Conservation (phyloP, 2,797 vertebrate species). For the Miichthys miiuy region DNA sequence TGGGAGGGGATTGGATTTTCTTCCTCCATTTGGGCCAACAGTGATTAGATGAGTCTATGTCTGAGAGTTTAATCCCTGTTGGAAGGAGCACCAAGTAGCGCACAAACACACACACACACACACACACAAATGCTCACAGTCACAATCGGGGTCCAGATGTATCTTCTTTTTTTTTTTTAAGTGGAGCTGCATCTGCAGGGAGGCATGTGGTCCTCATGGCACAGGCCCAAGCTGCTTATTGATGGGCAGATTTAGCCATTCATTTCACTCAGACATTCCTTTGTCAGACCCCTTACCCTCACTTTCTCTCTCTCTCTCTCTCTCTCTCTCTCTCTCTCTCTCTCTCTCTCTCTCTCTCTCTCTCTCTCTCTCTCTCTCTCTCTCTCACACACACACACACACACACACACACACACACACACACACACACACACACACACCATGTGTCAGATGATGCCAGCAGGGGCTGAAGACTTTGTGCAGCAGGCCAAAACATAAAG, state of each 20-base stretch:
- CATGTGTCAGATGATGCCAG: slow-evolving; percentile 60
- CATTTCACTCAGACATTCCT: slow-evolving; percentile 73
- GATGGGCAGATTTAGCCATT: slow-evolving; percentile 81
- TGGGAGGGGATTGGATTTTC: slow-evolving; percentile 72
- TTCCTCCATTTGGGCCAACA: slow-evolving; percentile 76
- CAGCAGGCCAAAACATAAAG: slow-evolving; percentile 49
- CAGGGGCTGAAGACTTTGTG: slow-evolving; percentile 53
- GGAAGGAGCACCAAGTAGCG: slow-evolving; percentile 75
- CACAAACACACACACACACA: slow-evolving; percentile 12
- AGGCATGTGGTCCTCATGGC: slow-evolving; percentile 70
- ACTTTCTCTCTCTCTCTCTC: slow-evolving; percentile 26
- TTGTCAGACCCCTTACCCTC: slow-evolving; percentile 65
- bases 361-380: slow-evolving; percentile 32
- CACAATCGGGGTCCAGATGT: slow-evolving; percentile 77
- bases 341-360: slow-evolving; percentile 37
- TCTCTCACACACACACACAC: slow-evolving; percentile 37
- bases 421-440: slow-evolving; percentile 42
- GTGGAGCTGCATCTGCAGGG: slow-evolving; percentile 71
- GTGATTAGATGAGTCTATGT: slow-evolving; percentile 82
- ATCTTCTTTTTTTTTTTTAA: slow-evolving; percentile 58
- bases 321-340: slow-evolving; percentile 30
- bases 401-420: slow-evolving; percentile 36
- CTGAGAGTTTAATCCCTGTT: slow-evolving; percentile 81
- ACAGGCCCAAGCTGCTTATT: slow-evolving; percentile 81
- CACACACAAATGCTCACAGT: slow-evolving; percentile 20